These are phyloP conservation scores for Pipistrellus nathusii DNA, from an alignment of 2,797 vertebrate genomes.

Conservation along the genomic window DNA sequence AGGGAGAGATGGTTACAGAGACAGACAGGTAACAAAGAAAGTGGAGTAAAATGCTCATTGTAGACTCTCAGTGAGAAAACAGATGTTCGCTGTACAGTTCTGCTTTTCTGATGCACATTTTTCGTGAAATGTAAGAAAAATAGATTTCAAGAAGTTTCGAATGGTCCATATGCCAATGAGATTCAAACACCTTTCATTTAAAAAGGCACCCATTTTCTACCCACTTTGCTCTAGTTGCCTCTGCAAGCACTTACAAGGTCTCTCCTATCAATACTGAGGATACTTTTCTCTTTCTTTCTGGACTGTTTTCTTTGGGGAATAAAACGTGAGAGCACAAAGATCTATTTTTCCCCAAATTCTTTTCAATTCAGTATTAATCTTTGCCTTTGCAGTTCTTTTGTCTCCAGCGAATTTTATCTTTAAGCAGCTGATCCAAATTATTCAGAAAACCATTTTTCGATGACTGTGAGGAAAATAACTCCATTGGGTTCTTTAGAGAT, in stretches of 20 bases:
- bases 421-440: constrained; percentile 24
- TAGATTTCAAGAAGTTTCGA: not conserved
- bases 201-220: not conserved
- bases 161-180: not conserved
- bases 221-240: not conserved
- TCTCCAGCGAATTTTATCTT: constrained; percentile 56
- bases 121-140: constrained; percentile 5
- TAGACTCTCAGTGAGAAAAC: no score
- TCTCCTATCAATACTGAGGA: not conserved
- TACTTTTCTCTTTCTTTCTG: not conserved
- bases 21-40: not conserved
- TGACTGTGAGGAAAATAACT: not conserved
- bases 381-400: constrained; percentile 9
- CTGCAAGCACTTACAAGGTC: not conserved
- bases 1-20: not conserved
- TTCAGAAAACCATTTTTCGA: constrained; percentile 54
- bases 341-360: constrained; percentile 35
- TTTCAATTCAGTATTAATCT: not conserved
- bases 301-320: not conserved
- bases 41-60: not conserved
- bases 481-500: not conserved
- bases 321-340: constrained; percentile 28
- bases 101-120: not conserved
- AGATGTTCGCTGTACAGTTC: not conserved
- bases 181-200: not conserved